Conservation (phyloP, 2,113 vertebrate species). For the Oryzias melastigma region DNA sequence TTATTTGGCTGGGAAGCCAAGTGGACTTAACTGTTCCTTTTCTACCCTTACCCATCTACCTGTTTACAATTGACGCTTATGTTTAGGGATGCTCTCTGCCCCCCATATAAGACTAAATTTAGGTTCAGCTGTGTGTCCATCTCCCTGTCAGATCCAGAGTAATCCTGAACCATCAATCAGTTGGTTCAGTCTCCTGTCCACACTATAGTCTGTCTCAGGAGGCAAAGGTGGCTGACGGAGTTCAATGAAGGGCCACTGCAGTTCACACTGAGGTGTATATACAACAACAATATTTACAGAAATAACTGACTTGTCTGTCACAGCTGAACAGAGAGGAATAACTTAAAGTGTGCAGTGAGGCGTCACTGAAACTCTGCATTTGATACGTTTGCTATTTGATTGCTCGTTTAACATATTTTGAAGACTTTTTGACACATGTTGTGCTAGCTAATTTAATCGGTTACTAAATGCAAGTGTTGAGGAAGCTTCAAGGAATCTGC, state of each 20-base stretch:
- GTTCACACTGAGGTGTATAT: conserved; percentile 9
- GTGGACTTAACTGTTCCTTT: conserved; percentile 52
- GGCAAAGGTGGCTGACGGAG: conserved; percentile 3
- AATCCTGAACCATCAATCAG: conserved; percentile 32
- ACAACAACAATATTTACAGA: conserved; percentile 9
- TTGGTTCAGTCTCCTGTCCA: conserved; percentile 34
- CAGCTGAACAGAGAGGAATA: conserved; percentile 13
- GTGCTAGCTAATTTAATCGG: no score
- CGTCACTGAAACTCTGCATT: background rate
- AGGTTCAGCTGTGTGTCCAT: conserved; percentile 26
- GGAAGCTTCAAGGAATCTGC: no score
- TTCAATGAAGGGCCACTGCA: background rate
- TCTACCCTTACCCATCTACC: conserved; percentile 19
- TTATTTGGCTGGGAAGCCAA: conserved; percentile 17
- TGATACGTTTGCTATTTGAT: background rate
- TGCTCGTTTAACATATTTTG: background rate
- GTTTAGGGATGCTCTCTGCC: conserved; percentile 24
- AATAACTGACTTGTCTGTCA: background rate
- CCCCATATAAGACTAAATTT: conserved; percentile 53
- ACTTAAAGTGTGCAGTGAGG: background rate
- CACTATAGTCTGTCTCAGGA: conserved; percentile 30
- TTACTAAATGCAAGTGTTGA: no score
- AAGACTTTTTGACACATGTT: no score
- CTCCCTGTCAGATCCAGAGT: conserved; percentile 35
- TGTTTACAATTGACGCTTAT: conserved; percentile 43